phyloP scores from a whole-genome alignment of 2,888 invertebrate species.

The Gerris lacustris region DNA sequence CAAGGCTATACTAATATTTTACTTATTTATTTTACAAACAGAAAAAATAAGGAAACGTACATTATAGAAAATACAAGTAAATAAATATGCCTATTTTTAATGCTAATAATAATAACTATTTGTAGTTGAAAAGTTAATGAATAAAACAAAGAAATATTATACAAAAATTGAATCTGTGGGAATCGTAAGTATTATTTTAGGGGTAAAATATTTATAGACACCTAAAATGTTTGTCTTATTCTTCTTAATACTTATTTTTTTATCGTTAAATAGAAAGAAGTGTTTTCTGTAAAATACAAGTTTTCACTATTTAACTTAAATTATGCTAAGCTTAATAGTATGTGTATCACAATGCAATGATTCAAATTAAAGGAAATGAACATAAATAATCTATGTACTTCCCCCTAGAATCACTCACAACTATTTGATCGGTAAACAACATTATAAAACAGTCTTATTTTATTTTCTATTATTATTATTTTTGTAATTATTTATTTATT shows the following conservation, averaged over 20 bases:
- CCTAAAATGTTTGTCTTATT: background rate
- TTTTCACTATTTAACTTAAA: constrained; percentile 15
- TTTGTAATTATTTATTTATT: background rate
- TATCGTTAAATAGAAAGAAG: too few relatives aligned
- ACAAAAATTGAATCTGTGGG: too few relatives aligned
- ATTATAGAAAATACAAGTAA: too few relatives aligned
- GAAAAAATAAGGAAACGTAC: too few relatives aligned
- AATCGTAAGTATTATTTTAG: background rate
- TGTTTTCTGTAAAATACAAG: too few relatives aligned
- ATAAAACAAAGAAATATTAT: too few relatives aligned
- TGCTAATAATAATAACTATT: too few relatives aligned
- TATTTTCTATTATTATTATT: constrained; percentile 29
- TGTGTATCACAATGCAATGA: constrained; percentile 29
- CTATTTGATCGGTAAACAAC: constrained; percentile 30
- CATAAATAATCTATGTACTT: constrained; percentile 22
- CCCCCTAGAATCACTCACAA: constrained; percentile 23
- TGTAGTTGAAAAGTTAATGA: too few relatives aligned
- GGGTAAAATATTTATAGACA: background rate
- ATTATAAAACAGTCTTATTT: constrained; percentile 31
- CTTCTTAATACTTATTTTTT: background rate
- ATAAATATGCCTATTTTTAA: too few relatives aligned
- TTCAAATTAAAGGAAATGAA: constrained; percentile 23
- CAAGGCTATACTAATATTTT: too few relatives aligned
- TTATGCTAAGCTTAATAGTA: constrained; percentile 17
- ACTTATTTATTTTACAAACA: too few relatives aligned